These are phyloP conservation scores for Cetoscarus ocellatus DNA, from an alignment of 2,797 vertebrate genomes.

Conservation along the genomic window DNA sequence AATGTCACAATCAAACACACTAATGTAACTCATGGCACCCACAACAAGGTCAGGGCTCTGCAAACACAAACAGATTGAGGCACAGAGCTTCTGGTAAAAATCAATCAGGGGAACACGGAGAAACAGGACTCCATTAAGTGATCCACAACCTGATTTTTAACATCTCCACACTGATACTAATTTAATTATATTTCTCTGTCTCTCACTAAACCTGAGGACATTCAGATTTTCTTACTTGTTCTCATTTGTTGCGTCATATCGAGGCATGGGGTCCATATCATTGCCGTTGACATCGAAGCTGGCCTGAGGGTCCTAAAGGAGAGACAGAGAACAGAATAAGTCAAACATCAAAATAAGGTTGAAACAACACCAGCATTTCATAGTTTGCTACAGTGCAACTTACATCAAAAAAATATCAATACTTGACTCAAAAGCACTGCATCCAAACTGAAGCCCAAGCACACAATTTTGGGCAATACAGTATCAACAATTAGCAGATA, in stretches of 20 bases:
- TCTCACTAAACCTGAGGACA: not conserved
- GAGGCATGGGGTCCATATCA: constrained; percentile 98
- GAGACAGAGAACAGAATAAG: constrained; percentile 46
- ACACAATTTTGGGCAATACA: too few relatives aligned
- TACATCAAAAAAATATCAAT: too few relatives aligned
- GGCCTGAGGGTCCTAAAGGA: constrained; percentile 92
- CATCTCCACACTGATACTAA: not conserved
- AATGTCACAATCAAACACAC: constrained; percentile 60
- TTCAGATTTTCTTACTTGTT: constrained; percentile 93
- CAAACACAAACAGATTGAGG: constrained; percentile 47
- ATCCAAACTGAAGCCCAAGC: too few relatives aligned
- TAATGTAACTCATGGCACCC: constrained; percentile 52
- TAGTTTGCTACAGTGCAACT: too few relatives aligned
- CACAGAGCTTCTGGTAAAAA: constrained; percentile 45
- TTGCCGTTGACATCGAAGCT: constrained; percentile 99
- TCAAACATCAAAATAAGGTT: constrained; percentile 12
- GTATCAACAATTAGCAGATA: too few relatives aligned
- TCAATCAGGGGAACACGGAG: constrained; percentile 27
- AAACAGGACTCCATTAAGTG: constrained; percentile 6
- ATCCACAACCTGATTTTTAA: constrained; percentile 5
- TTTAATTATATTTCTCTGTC: not conserved
- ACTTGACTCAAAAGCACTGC: too few relatives aligned
- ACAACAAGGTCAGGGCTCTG: constrained; percentile 52
- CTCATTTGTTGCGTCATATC: constrained; percentile 98
- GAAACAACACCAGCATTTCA: too few relatives aligned